Conservation (phyloP, 1,140 invertebrate genomes). For the Drosophila sechellia region DNA sequence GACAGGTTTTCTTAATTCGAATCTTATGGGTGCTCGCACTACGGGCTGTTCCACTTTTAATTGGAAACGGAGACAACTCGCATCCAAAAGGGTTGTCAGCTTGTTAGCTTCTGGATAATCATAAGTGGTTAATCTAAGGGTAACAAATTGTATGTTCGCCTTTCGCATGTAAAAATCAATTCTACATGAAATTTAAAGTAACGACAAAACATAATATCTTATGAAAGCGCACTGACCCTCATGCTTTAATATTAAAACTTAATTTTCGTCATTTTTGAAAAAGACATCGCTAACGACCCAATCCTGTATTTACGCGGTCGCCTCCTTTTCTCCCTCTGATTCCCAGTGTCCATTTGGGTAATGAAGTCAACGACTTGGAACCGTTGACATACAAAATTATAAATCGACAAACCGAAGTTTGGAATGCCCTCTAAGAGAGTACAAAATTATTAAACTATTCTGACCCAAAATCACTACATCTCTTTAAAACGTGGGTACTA, state of each 20-base stretch:
- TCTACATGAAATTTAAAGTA: too few species aligned
- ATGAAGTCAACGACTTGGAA: slow-evolving; percentile 56
- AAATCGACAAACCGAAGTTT: background rate
- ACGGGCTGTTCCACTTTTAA: slow-evolving; percentile 18
- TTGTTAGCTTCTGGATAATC: slow-evolving; percentile 10
- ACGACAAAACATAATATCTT: too few species aligned
- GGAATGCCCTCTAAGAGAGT: too few species aligned
- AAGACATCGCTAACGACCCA: slow-evolving; percentile 46
- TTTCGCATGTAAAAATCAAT: too few species aligned
- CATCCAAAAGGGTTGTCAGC: background rate
- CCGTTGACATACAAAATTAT: background rate
- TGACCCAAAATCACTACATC: too few species aligned
- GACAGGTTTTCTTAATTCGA: slow-evolving; percentile 74
- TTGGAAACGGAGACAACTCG: slow-evolving; percentile 10
- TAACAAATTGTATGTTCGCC: too few species aligned
- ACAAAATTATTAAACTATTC: too few species aligned
- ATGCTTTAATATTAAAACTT: too few species aligned
- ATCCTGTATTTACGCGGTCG: slow-evolving; percentile 25
- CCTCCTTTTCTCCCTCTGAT: background rate
- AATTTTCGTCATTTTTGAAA: background rate
- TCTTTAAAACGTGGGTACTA: background rate
- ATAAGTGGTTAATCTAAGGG: too few species aligned
- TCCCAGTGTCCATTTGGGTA: background rate
- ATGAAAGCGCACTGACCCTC: too few species aligned
- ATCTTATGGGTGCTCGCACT: slow-evolving; percentile 28